Conservation (phyloP, 2,113 vertebrate species). For the Burhinus bistriatus region DNA sequence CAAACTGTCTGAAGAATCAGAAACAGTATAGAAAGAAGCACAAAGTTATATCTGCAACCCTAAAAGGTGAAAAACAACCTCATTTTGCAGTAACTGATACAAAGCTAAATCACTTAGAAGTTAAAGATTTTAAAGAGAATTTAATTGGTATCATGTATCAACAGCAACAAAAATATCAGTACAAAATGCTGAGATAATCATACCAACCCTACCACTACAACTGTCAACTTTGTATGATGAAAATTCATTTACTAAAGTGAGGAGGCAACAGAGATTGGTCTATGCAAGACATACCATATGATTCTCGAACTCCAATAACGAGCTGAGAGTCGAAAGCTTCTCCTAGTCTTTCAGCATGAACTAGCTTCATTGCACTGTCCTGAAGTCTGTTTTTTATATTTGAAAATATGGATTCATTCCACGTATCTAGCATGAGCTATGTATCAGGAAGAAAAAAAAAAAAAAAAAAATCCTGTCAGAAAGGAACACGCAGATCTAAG, state of each 20-base stretch:
- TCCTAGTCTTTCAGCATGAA: conserved; percentile 94
- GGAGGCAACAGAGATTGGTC: neutral
- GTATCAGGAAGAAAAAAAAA: conserved; percentile 14
- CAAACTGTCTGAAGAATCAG: neutral
- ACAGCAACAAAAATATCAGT: neutral
- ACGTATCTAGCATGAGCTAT: conserved; percentile 98
- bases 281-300: conserved; percentile 85
- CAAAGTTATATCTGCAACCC: neutral
- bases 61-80: neutral
- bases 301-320: conserved; percentile 97
- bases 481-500: neutral
- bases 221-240: neutral
- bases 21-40: neutral
- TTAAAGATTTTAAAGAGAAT: neutral
- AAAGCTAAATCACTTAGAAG: neutral
- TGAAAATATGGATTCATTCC: conserved; percentile 99
- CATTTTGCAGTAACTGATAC: neutral
- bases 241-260: neutral
- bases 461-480: neutral
- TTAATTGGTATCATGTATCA: neutral
- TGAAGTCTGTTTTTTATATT: conserved; percentile 98
- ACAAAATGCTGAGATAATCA: neutral
- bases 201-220: neutral
- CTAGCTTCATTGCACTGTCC: conserved; percentile 98
- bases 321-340: conserved; percentile 99